These are phyloP conservation scores for Sinocyclocheilus maitianheensis DNA, from an alignment of 2,113 vertebrate species.

Conservation along the genomic window DNA sequence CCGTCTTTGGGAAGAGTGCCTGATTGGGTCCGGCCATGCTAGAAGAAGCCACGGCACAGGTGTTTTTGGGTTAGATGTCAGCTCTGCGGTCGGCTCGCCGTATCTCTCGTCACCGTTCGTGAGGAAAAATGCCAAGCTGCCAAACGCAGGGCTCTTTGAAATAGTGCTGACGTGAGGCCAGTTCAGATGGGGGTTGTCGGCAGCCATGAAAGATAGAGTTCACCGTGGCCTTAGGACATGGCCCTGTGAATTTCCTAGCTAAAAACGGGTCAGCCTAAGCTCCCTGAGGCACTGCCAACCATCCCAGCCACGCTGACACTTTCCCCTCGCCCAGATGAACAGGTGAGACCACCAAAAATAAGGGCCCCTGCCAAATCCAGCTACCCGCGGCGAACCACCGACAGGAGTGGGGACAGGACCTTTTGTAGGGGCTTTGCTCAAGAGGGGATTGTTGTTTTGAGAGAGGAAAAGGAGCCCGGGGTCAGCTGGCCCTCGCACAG, in stretches of 20 bases:
- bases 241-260: constrained; percentile 82
- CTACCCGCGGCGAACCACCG: constrained; percentile 56
- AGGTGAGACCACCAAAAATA: constrained; percentile 82
- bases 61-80: constrained; percentile 59
- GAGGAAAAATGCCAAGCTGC: constrained; percentile 76
- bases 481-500: constrained; percentile 76
- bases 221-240: constrained; percentile 74
- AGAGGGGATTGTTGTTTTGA: constrained; percentile 81
- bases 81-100: constrained; percentile 55
- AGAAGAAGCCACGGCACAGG: neutral
- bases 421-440: constrained; percentile 69
- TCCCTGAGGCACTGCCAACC: constrained; percentile 79
- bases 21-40: neutral
- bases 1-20: neutral
- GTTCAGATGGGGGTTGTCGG: constrained; percentile 65
- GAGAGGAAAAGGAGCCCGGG: constrained; percentile 79
- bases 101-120: constrained; percentile 67
- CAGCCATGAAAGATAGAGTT: constrained; percentile 79
- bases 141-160: constrained; percentile 69
- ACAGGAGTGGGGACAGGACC: constrained; percentile 79
- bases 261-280: constrained; percentile 81
- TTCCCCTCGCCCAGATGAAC: constrained; percentile 74
- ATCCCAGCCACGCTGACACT: constrained; percentile 83
- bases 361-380: constrained; percentile 62
- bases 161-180: constrained; percentile 74